A percentile compares a stretch with the other conserved stretches of the same genome.
phyloP scores from a whole-genome alignment of 1,140 invertebrate species.

The Rhagoletis pomonella region DNA sequence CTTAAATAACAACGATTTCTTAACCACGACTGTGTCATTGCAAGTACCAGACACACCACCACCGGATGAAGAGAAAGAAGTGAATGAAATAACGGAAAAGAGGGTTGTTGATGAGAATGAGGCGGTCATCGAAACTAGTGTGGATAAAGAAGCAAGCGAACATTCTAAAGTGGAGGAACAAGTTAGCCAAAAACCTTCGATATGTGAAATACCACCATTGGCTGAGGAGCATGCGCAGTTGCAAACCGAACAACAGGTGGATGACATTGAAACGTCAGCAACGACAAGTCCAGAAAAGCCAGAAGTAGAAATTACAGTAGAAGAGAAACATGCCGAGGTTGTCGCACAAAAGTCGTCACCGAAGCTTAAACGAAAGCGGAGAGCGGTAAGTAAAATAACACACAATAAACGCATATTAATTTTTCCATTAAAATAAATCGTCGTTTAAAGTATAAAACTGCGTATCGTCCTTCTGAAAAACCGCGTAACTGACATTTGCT shows the following conservation, averaged over 20 bases:
- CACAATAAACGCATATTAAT: background rate
- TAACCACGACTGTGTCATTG: background rate
- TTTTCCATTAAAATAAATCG: background rate
- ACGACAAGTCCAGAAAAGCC: background rate
- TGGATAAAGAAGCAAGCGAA: background rate
- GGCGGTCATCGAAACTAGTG: background rate
- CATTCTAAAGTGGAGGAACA: background rate
- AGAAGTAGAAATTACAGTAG: background rate
- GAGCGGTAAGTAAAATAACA: background rate
- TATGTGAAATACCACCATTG: background rate
- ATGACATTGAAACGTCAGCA: background rate
- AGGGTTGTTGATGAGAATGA: background rate
- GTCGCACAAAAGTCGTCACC: background rate
- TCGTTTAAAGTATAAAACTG: background rate
- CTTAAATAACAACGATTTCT: conserved; percentile 46
- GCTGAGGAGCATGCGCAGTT: conserved; percentile 45
- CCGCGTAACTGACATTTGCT: too few relatives aligned
- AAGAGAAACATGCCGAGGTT: background rate
- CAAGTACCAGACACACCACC: conserved; percentile 45
- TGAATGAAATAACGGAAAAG: background rate
- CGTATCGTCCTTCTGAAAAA: too few relatives aligned
- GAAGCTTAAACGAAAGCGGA: conserved; percentile 28
- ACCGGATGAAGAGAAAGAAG: conserved; percentile 24
- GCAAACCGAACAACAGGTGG: conserved; percentile 17
- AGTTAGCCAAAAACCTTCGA: background rate